Conservation (phyloP, 2,113 vertebrate genomes). For the Siniperca chuatsi region DNA sequence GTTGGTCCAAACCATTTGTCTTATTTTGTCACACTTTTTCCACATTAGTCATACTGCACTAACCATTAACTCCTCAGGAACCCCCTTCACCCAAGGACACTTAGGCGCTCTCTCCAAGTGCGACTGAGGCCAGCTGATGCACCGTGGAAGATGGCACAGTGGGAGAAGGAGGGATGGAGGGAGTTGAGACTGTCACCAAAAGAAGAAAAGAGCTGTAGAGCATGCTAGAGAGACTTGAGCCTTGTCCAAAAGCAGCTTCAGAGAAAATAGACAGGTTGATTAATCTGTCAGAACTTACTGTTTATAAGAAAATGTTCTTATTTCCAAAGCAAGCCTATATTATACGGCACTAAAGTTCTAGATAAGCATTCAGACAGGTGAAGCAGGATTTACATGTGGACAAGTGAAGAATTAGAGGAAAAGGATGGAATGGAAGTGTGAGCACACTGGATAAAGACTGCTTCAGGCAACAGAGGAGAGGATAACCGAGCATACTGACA, state of each 20-base stretch:
- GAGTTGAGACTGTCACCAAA: conserved; percentile 54
- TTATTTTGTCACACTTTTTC: conserved; percentile 87
- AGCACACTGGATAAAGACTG: conserved; percentile 31
- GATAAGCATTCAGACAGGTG: conserved; percentile 1
- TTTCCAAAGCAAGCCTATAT: neutral
- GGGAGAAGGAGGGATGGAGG: conserved; percentile 19
- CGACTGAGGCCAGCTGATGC: conserved; percentile 67
- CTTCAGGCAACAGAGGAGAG: conserved; percentile 41
- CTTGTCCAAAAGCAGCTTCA: conserved; percentile 28
- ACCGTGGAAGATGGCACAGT: conserved; percentile 49
- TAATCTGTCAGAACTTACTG: conserved; percentile 44
- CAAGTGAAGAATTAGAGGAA: conserved; percentile 28
- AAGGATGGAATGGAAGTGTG: conserved; percentile 7
- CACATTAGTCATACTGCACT: conserved; percentile 84
- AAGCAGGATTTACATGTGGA: conserved; percentile 43
- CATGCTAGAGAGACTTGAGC: conserved; percentile 22
- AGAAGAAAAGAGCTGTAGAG: conserved; percentile 38
- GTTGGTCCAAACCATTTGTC: conserved; percentile 87
- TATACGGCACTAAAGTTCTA: neutral
- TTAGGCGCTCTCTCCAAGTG: conserved; percentile 75
- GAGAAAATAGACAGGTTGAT: conserved; percentile 43
- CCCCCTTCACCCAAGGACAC: conserved; percentile 86
- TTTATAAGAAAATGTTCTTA: conserved; percentile 5
- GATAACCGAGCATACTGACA: conserved; percentile 29
- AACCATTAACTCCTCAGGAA: conserved; percentile 82